Evolutionary conservation across 2,797 vertebrate species (phyloP).

Genomic region (Coregonus sp.): DNA sequence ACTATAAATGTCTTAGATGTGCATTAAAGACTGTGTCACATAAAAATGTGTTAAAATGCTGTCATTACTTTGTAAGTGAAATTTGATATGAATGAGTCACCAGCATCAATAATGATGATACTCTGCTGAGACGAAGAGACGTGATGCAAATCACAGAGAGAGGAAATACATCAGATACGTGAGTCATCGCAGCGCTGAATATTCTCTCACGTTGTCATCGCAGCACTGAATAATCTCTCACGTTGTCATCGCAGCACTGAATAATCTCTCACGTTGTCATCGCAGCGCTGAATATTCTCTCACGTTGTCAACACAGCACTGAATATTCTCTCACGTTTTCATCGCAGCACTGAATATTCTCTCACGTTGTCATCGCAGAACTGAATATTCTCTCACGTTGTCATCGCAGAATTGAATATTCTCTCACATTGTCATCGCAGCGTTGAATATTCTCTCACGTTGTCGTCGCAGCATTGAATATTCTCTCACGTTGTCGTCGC

Average conservation of each 20-base stretch:
- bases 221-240: not conserved
- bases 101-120: conserved; percentile 21
- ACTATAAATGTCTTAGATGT: too few species aligned
- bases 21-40: too few species aligned
- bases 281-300: not conserved
- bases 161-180: conserved; percentile 11
- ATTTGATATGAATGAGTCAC: not conserved
- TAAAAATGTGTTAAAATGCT: not conserved
- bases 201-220: not conserved
- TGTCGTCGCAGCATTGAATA: not conserved
- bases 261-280: not conserved
- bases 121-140: conserved; percentile 28
- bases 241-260: not conserved
- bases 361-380: not conserved
- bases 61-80: not conserved
- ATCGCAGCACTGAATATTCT: not conserved
- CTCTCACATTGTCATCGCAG: not conserved
- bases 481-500: conserved; percentile 1
- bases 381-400: not conserved
- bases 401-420: not conserved
- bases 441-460: not conserved
- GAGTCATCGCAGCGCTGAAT: not conserved
- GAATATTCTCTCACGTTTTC: conserved; percentile 4
- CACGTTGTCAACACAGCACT: not conserved
- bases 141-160: conserved; percentile 6